Base-by-base conservation (phyloP, 2,797 vertebrate genomes). In the Steatocranus sp. region DNA sequence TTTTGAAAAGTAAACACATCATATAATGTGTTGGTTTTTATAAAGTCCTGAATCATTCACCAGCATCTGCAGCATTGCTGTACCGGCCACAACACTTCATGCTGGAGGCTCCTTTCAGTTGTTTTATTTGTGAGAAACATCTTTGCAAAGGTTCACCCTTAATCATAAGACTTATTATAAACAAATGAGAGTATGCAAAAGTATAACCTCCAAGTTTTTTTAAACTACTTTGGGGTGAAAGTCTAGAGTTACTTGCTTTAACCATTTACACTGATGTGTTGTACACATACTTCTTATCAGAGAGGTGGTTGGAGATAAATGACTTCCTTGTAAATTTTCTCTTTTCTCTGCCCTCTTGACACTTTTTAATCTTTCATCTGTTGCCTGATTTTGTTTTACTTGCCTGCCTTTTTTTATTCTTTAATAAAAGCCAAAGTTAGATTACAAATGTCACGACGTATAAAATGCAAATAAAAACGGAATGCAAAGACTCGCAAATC, bases 111-210 rank as follows among this genome's bases (percentile, higher is more conserved):
- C n/a, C 58, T 63, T 36, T 20, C 58, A 36, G 11, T 5, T 20
- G 32, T 63, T 63, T 36, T 32, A 36, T 20, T 12, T 63, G 8
- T 5, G 58, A 63, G 58, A 63, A 63, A 32, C 56, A 61, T 7
- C 56, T 32, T 58, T 58, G 56, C 18, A 36, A 20, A 63, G 32
- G 11, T n/a, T n/a, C 11, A 5, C 18, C 6, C 32, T 36, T 36
- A 61, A 61, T 36, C 17, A 36, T 18, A 58, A 34, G n/a, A 2
- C 30, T n/a, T 58, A 4, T 34, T n/a, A 7, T 58, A 32, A 32
- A 32, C 9, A 32, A 18, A 58, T 2, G 15, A 7, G 2, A 32
- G 5, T 0, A 18, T 58, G 54, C 5, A 11, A 58, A 32, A 32
- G 15, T 32, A 32, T 11, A 56, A 58, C 54, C 18, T 58, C 54